Evolutionary conservation across 2,888 invertebrate species (phyloP).

Genomic region (Criorhina ranunculi): DNA sequence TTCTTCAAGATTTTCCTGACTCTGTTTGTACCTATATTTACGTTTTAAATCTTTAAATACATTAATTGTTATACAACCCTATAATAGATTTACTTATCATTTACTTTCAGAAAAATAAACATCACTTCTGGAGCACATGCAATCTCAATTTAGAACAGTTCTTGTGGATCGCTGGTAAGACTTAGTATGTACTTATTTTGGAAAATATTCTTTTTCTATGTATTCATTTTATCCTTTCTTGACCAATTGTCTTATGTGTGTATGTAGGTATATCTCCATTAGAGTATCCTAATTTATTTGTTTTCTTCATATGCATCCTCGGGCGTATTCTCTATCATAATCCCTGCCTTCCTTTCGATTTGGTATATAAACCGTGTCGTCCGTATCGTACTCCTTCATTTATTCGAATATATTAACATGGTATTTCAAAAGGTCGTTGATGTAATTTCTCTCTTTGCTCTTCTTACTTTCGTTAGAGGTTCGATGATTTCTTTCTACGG

Average conservation of each 20-base stretch:
- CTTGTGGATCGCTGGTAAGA: constrained; percentile 13
- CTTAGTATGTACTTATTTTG: neutral
- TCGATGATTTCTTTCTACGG: constrained; percentile 55
- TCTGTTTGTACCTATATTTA: no score
- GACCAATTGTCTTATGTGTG: constrained; percentile 21
- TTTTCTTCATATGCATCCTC: constrained; percentile 35
- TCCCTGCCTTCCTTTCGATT: constrained; percentile 24
- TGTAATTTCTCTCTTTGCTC: constrained; percentile 54
- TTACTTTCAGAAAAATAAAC: neutral
- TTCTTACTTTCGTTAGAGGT: constrained; percentile 61
- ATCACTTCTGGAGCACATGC: neutral
- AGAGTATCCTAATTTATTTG: constrained; percentile 35
- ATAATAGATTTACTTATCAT: neutral
- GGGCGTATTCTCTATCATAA: constrained; percentile 37
- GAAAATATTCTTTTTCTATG: neutral
- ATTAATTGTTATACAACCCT: neutral
- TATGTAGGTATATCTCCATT: constrained; percentile 12
- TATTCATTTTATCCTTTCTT: constrained; percentile 9
- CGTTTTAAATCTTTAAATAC: neutral
- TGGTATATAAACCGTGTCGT: constrained; percentile 1
- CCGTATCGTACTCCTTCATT: constrained; percentile 8
- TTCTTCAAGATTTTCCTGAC: no score
- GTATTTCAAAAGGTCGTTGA: constrained; percentile 49
- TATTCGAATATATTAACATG: constrained; percentile 57
- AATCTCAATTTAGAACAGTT: no score